A percentile compares a stretch with the other conserved stretches of the same genome.
phyloP scores from a whole-genome alignment of 2,888 invertebrate species.

The Pycnomerus fuliginosus region DNA sequence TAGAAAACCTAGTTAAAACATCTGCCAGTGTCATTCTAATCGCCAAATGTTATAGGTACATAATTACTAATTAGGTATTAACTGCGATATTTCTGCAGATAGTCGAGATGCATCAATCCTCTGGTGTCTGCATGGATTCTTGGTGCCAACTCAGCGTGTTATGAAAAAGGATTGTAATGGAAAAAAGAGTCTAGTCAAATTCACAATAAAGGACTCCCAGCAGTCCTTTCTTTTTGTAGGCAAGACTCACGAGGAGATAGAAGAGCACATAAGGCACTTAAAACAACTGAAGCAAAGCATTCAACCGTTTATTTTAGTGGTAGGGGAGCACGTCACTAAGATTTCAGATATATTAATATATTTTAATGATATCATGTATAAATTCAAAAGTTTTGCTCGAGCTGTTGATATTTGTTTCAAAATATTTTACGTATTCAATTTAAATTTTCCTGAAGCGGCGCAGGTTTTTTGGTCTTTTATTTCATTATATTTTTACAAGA shows the following conservation, averaged over 20 bases:
- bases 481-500: slow-evolving; percentile 6
- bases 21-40: too few relatives aligned
- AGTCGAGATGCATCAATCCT: slow-evolving; percentile 15
- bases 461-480: slow-evolving; percentile 8
- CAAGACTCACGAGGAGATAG: slow-evolving; percentile 2
- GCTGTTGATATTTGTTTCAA: slow-evolving; percentile 10
- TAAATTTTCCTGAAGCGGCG: slow-evolving; percentile 5
- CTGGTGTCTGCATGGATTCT: slow-evolving; percentile 25
- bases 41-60: too few relatives aligned
- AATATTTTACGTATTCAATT: slow-evolving; percentile 6
- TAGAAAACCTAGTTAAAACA: too few relatives aligned
- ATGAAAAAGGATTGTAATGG: slow-evolving; percentile 10
- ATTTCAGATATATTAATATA: slow-evolving; percentile 7
- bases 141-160: slow-evolving; percentile 20
- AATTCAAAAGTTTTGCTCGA: slow-evolving; percentile 3
- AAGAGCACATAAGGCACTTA: slow-evolving; percentile 2
- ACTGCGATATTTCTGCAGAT: slow-evolving; percentile 23
- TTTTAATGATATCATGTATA: slow-evolving; percentile 6
- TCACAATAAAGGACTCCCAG: slow-evolving; percentile 7
- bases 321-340: slow-evolving; percentile 3
- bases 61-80: too few relatives aligned
- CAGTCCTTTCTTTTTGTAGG: slow-evolving; percentile 9
- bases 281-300: slow-evolving; percentile 1
- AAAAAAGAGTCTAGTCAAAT: slow-evolving; percentile 6
- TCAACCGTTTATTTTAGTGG: slow-evolving; percentile 5